Conservation (phyloP, 2,113 vertebrate species). For the Protobothrops mucrosquamatus region DNA sequence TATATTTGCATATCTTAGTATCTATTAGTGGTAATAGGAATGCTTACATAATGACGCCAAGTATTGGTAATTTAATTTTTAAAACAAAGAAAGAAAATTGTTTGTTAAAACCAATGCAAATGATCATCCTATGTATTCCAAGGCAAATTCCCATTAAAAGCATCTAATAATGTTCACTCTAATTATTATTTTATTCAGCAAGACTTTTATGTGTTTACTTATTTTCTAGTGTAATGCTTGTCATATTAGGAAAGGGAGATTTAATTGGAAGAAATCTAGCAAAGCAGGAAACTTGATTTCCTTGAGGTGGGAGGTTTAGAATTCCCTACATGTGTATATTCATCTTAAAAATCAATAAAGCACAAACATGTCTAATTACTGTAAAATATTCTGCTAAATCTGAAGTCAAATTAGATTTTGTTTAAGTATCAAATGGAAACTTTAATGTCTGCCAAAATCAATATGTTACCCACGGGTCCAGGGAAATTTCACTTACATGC, state of each 20-base stretch:
- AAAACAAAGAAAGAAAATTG: rapidly evolving
- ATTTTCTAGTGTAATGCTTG: conserved; percentile 24
- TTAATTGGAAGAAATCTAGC: conserved; percentile 40
- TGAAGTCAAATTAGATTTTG: conserved; percentile 60
- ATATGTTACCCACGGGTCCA: conserved; percentile 30
- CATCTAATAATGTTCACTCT: conserved; percentile 13
- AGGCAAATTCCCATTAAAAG: conserved; percentile 19
- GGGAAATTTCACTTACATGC: conserved; percentile 52
- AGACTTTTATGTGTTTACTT: conserved; percentile 34
- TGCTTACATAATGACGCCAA: neutral
- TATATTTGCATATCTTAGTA: neutral
- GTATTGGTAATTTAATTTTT: neutral
- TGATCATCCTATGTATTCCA: neutral
- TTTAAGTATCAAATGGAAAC: conserved; percentile 58
- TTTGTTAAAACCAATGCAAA: neutral
- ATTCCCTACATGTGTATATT: conserved; percentile 52
- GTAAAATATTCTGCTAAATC: conserved; percentile 58
- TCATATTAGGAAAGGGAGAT: conserved; percentile 25
- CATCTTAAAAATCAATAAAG: conserved; percentile 60
- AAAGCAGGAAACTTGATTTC: conserved; percentile 9
- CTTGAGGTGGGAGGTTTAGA: conserved; percentile 29
- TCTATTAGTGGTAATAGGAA: neutral
- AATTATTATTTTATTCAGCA: conserved; percentile 30
- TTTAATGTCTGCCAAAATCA: conserved; percentile 41
- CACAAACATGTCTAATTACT: conserved; percentile 58